Evolutionary conservation across 2,113 vertebrate genomes (phyloP), one percentile per base, ranked within the genome.

Genomic region (Phrynocephalus versicolor): DNA sequence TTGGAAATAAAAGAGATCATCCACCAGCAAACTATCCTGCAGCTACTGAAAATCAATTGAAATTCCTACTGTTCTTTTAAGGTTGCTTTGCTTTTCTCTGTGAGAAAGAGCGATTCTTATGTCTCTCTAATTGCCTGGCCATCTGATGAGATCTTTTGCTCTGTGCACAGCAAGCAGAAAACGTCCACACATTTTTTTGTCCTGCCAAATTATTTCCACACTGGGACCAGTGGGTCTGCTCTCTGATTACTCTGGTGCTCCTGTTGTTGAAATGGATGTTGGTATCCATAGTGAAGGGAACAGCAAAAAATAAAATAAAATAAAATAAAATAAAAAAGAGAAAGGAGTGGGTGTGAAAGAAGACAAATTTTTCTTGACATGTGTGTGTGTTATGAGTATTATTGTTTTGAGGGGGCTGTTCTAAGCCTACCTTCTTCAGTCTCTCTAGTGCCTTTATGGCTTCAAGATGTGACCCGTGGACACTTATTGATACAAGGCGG

Each of bases 61-160:
- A 85, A 58, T 85, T 58, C 8, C 14, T 10, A 57, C 51, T 79
- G 51, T 71, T 70, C 51, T 79, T 60, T 79, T 71, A 35, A 15
- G 0, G 55, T 85, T 3, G n/a, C 55, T 41, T 67, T 85, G 21
- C 71, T 83, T 15, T n/a, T 0, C 0, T 37, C 33, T 85, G 33
- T 33, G 16, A 51, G 8, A 25, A 33, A 71, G 33, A 78, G 51
- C 21, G 85, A 33, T 15, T n/a, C 6, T 45, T 27, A 79, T 88
- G 70, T 81, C 35, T 18, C 57, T 10, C 1, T 85, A 27, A 21
- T 55, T 65, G 6, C 21, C 82, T 62, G 0, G 51, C 0, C 80
- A 87, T 74, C 33, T 81, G 72, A 39, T 87, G 71, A 75, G 7
- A 6, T 84, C 76, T 74, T 76, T 80, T 69, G 2, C 37, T 88